Percentiles rank a stretch among this genome's conserved stretches.
These are phyloP conservation scores for Vimba vimba DNA, from an alignment of 2,113 vertebrate species.

Conservation along the genomic window DNA sequence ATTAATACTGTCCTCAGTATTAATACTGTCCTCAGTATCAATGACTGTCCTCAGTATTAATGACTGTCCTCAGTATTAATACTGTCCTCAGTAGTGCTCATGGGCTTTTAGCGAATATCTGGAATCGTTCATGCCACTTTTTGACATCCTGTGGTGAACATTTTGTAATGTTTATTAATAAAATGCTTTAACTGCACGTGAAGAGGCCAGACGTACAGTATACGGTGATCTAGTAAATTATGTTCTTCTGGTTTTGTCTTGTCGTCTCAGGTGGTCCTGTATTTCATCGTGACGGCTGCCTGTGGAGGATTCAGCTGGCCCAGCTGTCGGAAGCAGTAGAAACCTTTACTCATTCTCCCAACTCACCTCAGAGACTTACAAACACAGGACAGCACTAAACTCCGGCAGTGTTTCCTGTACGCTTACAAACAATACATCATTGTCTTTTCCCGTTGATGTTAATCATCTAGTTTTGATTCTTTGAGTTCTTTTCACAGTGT, in stretches of 20 bases:
- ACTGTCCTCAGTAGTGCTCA: background rate
- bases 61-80: background rate
- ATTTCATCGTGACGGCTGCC: conserved; percentile 84
- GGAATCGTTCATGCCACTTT: no score
- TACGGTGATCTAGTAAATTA: background rate
- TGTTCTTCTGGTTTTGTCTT: background rate
- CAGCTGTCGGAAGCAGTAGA: conserved; percentile 83
- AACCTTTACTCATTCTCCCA: background rate
- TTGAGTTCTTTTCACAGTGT: conserved; percentile 8
- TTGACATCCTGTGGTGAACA: background rate
- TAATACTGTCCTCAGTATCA: no score
- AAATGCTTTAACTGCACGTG: background rate
- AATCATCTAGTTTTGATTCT: background rate
- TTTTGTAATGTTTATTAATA: no score
- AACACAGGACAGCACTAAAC: conserved; percentile 17
- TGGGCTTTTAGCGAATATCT: background rate
- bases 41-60: no score
- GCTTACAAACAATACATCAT: background rate
- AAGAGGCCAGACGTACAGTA: background rate
- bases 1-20: background rate
- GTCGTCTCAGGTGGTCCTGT: conserved; percentile 84
- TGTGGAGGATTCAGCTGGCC: conserved; percentile 91
- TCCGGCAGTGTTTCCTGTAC: background rate
- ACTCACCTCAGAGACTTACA: background rate
- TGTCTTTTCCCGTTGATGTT: background rate